Evolutionary conservation across 2,888 invertebrate genomes (phyloP), one percentile per base, ranked within the genome.

Genomic region (Drosophila suboccidentalis): DNA sequence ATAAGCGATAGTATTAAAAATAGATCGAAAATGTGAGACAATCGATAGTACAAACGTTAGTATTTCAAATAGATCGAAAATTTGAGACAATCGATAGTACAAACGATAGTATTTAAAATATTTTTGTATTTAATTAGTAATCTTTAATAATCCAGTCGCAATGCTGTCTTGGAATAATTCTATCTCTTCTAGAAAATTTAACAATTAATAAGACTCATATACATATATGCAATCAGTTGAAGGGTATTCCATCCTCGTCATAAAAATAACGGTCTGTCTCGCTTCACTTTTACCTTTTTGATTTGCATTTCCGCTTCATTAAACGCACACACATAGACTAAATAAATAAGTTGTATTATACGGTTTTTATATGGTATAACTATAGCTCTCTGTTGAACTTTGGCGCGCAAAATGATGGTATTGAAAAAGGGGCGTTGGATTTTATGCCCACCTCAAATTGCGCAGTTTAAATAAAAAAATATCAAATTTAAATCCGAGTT

Each of bases 271-370:
- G 1, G 19, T 11, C 4, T 32, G 4, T 15, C 17, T 17, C 53
- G 5, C 15, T 9, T 36, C 22, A 10, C 17, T 47, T 49, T 50
- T 53, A 49, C 60, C 47, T 65, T 75, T 72, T 53, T 80, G 73
- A 82, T 84, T 74, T 87, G 78, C 78, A 74, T 80, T 87, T 84
- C 86, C 84, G 80, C 78, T 71, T 84, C 83, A 87, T 82, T 84
- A 78, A 78, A 67, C 67, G n/a, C 54, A 38, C 49, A 65, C 63
- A 66, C 36, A 67, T 15, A 38, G 15, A 66, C 67, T 70, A 66
- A 75, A 43, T 65, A 65, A 50, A 44, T 34, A 32, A 15, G 19
- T 34, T 15, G 41, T 58, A 29, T 44, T 55, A 57, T 57, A 29
- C 36, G 29, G 10, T 57, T 47, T 22, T 4, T 10, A 11, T 44